These are phyloP conservation scores for Lophius piscatorius DNA, from an alignment of 2,113 vertebrate genomes.

Conservation along the genomic window DNA sequence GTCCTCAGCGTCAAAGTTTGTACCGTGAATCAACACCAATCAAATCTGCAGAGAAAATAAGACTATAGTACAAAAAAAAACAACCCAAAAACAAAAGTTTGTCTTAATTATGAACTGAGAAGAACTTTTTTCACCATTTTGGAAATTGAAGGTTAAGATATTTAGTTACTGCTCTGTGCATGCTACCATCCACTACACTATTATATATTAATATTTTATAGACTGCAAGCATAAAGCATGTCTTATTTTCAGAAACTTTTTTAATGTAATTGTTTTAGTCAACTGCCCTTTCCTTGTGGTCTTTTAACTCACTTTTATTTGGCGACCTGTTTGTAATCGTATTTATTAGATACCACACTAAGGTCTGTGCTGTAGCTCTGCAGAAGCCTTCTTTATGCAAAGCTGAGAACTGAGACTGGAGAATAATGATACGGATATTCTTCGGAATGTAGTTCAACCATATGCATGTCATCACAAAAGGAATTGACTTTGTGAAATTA, in stretches of 20 bases:
- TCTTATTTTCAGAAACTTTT: no score
- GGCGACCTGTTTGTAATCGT: conserved; percentile 1
- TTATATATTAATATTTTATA: no score
- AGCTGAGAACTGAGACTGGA: not conserved
- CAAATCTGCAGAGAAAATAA: no score
- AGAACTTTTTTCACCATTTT: not conserved
- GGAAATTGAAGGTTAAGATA: no score
- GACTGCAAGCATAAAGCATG: no score
- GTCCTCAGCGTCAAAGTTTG: not conserved
- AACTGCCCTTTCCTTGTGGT: no score
- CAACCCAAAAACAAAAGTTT: no score
- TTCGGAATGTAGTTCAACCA: not conserved
- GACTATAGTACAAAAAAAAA: no score
- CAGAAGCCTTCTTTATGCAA: not conserved
- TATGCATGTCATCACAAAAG: not conserved
- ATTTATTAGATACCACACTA: not conserved
- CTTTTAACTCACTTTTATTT: not conserved
- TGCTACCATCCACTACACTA: no score
- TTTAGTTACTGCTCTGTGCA: no score
- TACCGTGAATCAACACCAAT: not conserved
- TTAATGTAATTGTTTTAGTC: no score
- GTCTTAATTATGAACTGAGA: no score
- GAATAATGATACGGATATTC: not conserved
- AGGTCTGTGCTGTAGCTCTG: not conserved
- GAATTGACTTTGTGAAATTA: not conserved